Conservation (phyloP, 2,113 vertebrate genomes). For the Chaetura pelagica region DNA sequence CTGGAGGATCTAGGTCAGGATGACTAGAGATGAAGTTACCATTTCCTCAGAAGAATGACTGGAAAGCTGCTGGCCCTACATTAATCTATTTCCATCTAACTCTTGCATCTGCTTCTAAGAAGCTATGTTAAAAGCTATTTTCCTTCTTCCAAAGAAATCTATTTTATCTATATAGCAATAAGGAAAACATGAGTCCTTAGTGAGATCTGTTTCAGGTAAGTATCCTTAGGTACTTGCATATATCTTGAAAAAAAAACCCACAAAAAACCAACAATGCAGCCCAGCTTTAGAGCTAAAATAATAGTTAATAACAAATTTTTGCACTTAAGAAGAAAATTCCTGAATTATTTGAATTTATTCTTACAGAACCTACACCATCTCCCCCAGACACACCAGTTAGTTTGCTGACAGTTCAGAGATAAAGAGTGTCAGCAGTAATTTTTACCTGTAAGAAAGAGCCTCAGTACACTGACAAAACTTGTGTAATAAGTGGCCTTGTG, state of each 20-base stretch:
- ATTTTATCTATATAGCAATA: neutral
- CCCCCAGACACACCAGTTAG: neutral
- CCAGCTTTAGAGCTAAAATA: neutral
- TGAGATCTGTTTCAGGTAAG: neutral
- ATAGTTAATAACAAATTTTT: neutral
- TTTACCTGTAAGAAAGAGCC: constrained; percentile 20
- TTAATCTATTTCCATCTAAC: neutral
- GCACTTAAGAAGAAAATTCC: neutral
- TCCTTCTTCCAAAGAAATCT: neutral
- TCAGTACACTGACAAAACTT: constrained; percentile 12
- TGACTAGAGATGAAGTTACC: rapidly evolving
- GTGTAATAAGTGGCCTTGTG: neutral
- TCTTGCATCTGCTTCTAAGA: neutral
- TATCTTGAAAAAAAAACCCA: neutral
- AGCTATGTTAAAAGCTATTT: neutral
- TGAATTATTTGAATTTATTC: neutral
- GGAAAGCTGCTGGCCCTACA: neutral
- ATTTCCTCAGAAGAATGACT: neutral
- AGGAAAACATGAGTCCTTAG: neutral
- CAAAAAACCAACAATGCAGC: neutral
- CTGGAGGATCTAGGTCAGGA: neutral
- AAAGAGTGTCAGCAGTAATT: constrained; percentile 4
- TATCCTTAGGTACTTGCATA: neutral
- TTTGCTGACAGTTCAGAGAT: constrained; percentile 20
- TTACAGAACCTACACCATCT: neutral